These are phyloP conservation scores for Sphaerophoria taeniata DNA, from an alignment of 2,888 invertebrate genomes.

Conservation along the genomic window DNA sequence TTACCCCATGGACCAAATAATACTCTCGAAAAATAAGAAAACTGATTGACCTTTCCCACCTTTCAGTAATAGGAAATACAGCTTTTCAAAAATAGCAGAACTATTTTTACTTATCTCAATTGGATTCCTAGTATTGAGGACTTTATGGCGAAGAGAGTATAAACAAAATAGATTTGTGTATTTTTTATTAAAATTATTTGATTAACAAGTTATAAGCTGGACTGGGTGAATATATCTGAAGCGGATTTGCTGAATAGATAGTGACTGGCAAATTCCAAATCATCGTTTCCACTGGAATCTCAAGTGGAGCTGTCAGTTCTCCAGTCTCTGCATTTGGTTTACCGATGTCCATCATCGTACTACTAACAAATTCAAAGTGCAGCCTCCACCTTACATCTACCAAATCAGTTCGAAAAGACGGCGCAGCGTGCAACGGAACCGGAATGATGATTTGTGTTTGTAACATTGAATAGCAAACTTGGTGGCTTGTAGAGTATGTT, in stretches of 20 bases:
- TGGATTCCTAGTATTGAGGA: too few relatives aligned
- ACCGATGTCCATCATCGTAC: constrained; percentile 86
- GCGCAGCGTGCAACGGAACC: constrained; percentile 97
- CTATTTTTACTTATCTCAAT: too few relatives aligned
- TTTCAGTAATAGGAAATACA: too few relatives aligned
- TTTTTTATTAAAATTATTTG: constrained; percentile 76
- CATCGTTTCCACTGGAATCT: constrained; percentile 98
- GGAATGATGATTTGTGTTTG: constrained; percentile 96
- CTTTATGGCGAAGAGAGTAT: too few relatives aligned
- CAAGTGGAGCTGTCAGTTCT: constrained; percentile 92
- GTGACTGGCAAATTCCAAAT: constrained; percentile 98
- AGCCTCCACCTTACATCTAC: constrained; percentile 96
- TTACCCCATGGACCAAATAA: too few relatives aligned
- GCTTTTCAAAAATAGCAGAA: too few relatives aligned
- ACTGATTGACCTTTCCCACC: too few relatives aligned
- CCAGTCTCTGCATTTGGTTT: constrained; percentile 80
- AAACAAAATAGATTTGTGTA: too few relatives aligned
- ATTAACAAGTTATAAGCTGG: constrained; percentile 79
- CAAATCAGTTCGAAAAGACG: constrained; percentile 96
- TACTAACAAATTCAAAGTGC: constrained; percentile 98
- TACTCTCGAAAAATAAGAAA: too few relatives aligned
- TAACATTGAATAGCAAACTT: constrained; percentile 94
- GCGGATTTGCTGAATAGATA: constrained; percentile 95
- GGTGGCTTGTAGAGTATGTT: constrained; percentile 95
- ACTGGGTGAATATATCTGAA: constrained; percentile 88